Base-by-base conservation (phyloP, 2,797 vertebrate species). In the Paguma larvata region DNA sequence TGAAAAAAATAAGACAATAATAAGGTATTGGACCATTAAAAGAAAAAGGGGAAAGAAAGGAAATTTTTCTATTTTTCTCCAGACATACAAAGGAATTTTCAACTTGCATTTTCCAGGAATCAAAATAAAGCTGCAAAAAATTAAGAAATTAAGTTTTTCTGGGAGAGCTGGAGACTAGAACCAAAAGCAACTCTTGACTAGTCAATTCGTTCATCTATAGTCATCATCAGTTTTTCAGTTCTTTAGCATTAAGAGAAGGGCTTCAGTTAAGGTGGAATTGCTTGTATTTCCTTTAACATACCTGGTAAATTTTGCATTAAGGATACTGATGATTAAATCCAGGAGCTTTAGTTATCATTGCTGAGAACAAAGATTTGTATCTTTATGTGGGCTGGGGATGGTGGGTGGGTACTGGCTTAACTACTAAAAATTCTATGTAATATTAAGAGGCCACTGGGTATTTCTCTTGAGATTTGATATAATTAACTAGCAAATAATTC, bases 11-110 rank as follows among this genome's bases (percentile, higher is more conserved):
- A 79, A 6, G 12, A 89, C 9, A 67, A 34, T 6, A 68, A 86
- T 34, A 91, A 86, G 0, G 0, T 32, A 41, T 12, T 41, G 48
- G 72, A 91, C 44, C 65, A 67, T 34, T 27, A 44, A 41, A 86
- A 75, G 68, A 85, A 34, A 30, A 89, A 77, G 25, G 11, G 48
- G 7, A 67, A 78, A 46, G 11, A 51, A 72, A 65, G 65, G 89
- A 90, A 94, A 96, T 5, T 13, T 6, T 44, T 2, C 5, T 12
- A 0, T 18, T 95, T 96, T 41, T 10, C 1, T 90, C 77, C 90
- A 86, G 34, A 94, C 97, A 97, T 87, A 5, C 51, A 7, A 34
- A 32, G 12, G 9, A 78, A n/a, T 96, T 97, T 83, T 85, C 93
- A 95, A 86, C 23, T 48, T 67, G 34, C 7, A n/a, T 72, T 93